These are phyloP conservation scores for Papilio gigon DNA, from an alignment of 2,888 invertebrate genomes.

Conservation along the genomic window DNA sequence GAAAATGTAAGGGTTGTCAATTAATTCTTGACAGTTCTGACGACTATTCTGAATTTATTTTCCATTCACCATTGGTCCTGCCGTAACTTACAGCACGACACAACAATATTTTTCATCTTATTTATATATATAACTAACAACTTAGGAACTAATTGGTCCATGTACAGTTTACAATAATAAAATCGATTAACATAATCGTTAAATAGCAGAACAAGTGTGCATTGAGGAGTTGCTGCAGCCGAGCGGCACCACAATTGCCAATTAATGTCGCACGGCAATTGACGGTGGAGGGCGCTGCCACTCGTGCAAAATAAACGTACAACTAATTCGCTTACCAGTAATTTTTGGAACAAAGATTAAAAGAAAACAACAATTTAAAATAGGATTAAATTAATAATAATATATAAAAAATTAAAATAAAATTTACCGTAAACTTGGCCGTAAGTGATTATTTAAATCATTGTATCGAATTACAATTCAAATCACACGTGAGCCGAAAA, in stretches of 20 bases:
- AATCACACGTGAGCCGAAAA: conserved; percentile 20
- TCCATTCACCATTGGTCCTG: background rate
- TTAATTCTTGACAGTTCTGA: background rate
- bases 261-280: conserved; percentile 34
- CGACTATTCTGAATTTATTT: background rate
- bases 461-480: conserved; percentile 1
- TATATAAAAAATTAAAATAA: background rate
- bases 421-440: background rate
- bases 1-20: background rate
- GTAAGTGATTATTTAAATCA: background rate
- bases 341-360: background rate
- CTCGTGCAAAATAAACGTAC: conserved; percentile 19
- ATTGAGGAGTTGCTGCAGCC: background rate
- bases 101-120: too few relatives aligned
- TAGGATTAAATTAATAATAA: too few relatives aligned
- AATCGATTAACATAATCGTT: conserved; percentile 15
- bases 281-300: background rate
- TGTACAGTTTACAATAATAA: background rate
- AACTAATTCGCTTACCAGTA: background rate
- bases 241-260: conserved; percentile 12
- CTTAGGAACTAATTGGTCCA: too few relatives aligned
- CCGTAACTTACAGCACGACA: too few relatives aligned
- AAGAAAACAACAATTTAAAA: too few relatives aligned
- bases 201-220: conserved; percentile 14
- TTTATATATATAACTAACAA: too few relatives aligned